Base-by-base conservation (phyloP, 2,888 invertebrate genomes). In the Tachystola acroxantha region DNA sequence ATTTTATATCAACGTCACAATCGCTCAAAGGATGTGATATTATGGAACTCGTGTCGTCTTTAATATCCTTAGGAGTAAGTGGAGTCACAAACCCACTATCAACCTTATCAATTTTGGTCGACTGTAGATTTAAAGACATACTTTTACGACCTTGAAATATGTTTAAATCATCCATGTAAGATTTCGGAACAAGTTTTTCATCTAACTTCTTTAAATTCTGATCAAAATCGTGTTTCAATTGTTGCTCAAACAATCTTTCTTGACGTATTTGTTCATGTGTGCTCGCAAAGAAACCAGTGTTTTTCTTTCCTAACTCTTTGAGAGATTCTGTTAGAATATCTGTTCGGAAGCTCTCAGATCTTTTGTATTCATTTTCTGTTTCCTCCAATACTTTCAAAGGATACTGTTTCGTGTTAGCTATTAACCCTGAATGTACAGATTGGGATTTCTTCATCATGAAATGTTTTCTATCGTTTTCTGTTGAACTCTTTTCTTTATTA, bases 1-100 rank as follows among this genome's bases (percentile, higher is more conserved):
- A 95, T 45, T 92, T 93, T 30, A 95, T 94, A 58, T 92, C 93
- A 0, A 94, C 93, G 60, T 94, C 95, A 40, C 92, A 91, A 56
- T 93, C 92, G 47, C 94, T 93, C 2, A 95, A 60, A 0, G 95
- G 95, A 76, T 94, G 95, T 32, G 89, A 89, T 1, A 85, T 61
- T 0, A 75, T 65, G 0, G 88, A 87, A 22, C 69, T 70, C 0
- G 60, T 62, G 9, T 87, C 88, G 2, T 77, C 73, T 41, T 66
- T 81, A 34, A 56, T 78, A 0, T 82, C 84, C n/a, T 71, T 71
- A 1, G 91, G 91, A 40, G 87, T 89, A 6, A 90, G 51, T 0
- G 92, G 92, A 0, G 92, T 92, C 0, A 90, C 90, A 6, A 92
- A 88, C 0, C 92, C 92, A 32, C 92, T 92, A 37, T 92, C 92